Percentiles rank a stretch among this genome's conserved stretches.
Conservation (phyloP, 2,888 invertebrate genomes). For the Aphidoletes aphidimyza region DNA sequence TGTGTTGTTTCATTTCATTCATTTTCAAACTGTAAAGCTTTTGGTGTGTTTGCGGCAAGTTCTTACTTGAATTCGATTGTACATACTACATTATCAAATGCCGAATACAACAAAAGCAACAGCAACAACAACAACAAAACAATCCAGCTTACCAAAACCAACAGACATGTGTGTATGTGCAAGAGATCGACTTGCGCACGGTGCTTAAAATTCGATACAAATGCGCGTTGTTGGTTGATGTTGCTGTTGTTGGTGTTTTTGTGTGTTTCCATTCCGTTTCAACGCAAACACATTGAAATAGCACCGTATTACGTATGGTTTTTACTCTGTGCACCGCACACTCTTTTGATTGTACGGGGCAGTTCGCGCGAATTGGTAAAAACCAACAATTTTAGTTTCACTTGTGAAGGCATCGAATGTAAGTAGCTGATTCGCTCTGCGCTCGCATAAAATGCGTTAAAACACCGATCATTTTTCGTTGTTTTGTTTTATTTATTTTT, state of each 20-base stretch:
- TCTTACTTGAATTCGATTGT: constrained; percentile 29
- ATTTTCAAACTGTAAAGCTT: too few relatives aligned
- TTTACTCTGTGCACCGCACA: not conserved
- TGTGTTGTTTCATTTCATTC: not conserved
- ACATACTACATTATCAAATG: constrained; percentile 15
- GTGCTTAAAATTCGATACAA: not conserved
- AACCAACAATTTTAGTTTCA: constrained; percentile 47
- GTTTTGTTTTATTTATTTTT: not conserved
- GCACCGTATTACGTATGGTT: not conserved
- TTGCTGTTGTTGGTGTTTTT: too few relatives aligned
- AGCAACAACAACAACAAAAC: not conserved
- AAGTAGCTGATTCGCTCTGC: not conserved
- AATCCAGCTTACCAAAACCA: not conserved
- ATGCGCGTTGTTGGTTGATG: too few relatives aligned
- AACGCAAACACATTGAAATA: too few relatives aligned
- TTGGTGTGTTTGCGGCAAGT: not conserved
- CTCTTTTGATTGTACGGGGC: not conserved
- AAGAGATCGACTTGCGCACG: too few relatives aligned
- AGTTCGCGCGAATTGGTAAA: constrained; percentile 42
- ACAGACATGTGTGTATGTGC: too few relatives aligned
- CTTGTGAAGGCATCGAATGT: constrained; percentile 46
- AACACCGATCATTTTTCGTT: not conserved
- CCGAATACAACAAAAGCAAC: not conserved
- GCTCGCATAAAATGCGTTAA: not conserved
- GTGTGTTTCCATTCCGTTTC: too few relatives aligned